phyloP scores from a whole-genome alignment of 2,113 vertebrate species.

The Orientallactaga bullata region DNA sequence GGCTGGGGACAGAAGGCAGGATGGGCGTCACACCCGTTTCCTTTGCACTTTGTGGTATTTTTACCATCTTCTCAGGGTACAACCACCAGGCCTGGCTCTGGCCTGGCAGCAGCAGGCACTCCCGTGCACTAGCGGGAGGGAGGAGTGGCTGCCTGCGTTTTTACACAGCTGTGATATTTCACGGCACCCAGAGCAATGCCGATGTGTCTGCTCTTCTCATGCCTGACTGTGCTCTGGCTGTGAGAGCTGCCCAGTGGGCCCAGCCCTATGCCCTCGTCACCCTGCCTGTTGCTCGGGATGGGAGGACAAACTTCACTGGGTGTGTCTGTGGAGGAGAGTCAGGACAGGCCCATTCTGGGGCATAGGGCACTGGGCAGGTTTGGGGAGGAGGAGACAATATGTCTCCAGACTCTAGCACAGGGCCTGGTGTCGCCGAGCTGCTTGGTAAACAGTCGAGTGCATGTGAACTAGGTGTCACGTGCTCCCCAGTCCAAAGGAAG shows the following conservation, averaged over 20 bases:
- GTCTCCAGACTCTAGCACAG: background rate
- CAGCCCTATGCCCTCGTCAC: background rate
- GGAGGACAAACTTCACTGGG: background rate
- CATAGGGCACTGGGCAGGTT: background rate
- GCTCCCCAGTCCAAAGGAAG: background rate
- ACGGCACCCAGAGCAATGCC: background rate
- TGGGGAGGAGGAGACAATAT: background rate
- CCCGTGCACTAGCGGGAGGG: background rate
- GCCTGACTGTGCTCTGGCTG: background rate
- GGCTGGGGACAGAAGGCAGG: background rate
- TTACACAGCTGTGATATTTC: background rate
- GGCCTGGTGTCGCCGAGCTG: background rate
- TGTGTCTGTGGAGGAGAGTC: no score
- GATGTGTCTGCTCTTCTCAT: background rate
- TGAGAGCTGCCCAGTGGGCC: background rate
- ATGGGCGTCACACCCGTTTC: background rate
- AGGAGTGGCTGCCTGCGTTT: background rate
- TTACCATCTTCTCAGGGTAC: background rate
- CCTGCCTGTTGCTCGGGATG: background rate
- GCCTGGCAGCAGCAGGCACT: background rate
- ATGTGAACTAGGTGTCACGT: background rate
- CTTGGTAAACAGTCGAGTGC: background rate
- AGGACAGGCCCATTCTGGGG: background rate
- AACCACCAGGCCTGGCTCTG: background rate
- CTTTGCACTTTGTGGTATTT: slow-evolving; percentile 17